Evolutionary conservation across 2,113 vertebrate genomes (phyloP).

Genomic region (Zosterops borbonicus): DNA sequence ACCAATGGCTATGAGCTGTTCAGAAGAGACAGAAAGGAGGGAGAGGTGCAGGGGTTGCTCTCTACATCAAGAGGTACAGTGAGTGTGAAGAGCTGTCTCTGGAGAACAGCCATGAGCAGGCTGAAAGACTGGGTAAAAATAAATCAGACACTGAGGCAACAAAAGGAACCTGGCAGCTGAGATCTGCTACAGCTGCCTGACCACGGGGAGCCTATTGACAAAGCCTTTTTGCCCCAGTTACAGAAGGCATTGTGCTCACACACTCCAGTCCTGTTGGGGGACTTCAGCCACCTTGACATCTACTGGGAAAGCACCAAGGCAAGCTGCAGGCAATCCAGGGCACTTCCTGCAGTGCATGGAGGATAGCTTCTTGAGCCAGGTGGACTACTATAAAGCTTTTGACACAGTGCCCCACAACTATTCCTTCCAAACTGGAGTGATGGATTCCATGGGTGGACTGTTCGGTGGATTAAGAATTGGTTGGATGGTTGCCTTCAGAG

Average conservation of each 20-base stretch:
- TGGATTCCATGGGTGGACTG: not conserved
- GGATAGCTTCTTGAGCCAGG: not conserved
- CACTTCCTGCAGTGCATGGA: not conserved
- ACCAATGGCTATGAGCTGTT: not conserved
- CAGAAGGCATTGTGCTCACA: not conserved
- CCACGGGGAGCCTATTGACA: not conserved
- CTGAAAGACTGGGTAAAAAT: not conserved
- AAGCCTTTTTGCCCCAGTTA: not conserved
- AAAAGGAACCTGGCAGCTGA: rapidly evolving
- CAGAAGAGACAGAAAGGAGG: not conserved
- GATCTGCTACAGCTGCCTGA: not conserved
- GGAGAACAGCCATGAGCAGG: not conserved
- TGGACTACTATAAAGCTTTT: not conserved
- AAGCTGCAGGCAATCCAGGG: not conserved
- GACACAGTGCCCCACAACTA: not conserved
- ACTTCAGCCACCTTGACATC: not conserved
- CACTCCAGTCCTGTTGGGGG: not conserved
- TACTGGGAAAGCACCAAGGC: not conserved
- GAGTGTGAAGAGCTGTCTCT: not conserved
- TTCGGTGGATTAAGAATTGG: not conserved
- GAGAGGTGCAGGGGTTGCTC: not conserved
- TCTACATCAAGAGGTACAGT: not conserved
- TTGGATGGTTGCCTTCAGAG: not conserved
- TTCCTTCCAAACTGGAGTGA: not conserved
- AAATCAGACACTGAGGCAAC: not conserved